A percentile compares a stretch with the other conserved stretches of the same genome.
Conservation (phyloP, 2,797 vertebrate genomes). For the Meriones psammophilus region DNA sequence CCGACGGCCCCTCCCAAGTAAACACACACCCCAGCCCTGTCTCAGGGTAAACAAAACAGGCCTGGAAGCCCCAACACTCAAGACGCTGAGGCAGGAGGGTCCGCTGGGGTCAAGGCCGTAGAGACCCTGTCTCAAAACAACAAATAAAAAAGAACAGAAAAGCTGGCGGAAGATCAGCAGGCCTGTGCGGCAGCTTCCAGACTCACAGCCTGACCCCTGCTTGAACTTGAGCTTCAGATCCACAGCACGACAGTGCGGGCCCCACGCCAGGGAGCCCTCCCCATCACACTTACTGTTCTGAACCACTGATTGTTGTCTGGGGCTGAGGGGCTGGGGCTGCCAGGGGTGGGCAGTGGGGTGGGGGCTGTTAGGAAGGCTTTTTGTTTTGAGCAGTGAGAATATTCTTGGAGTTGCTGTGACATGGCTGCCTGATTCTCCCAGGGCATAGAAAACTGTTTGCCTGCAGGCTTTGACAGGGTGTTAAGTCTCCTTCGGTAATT, state of each 20-base stretch:
- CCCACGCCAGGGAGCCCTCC: not conserved
- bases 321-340: not conserved
- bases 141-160: not conserved
- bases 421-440: too few species aligned
- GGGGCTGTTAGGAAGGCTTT: not conserved
- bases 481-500: not conserved
- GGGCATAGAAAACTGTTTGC: not conserved
- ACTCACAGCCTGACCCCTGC: not conserved
- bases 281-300: not conserved
- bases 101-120: not conserved
- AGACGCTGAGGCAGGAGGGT: not conserved
- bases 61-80: not conserved
- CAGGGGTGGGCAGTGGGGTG: not conserved
- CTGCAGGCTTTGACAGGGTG: not conserved
- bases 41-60: not conserved
- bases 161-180: not conserved
- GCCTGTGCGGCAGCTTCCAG: not conserved
- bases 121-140: not conserved
- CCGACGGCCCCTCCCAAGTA: rapidly evolving
- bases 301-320: not conserved
- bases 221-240: too few species aligned
- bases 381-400: not conserved
- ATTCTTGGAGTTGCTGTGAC: not conserved
- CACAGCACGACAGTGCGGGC: not conserved
- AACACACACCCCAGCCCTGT: not conserved